Percentiles rank a stretch among this genome's conserved stretches.
Evolutionary conservation across 2,797 vertebrate genomes (phyloP).

Genomic region (Danio choprae): DNA sequence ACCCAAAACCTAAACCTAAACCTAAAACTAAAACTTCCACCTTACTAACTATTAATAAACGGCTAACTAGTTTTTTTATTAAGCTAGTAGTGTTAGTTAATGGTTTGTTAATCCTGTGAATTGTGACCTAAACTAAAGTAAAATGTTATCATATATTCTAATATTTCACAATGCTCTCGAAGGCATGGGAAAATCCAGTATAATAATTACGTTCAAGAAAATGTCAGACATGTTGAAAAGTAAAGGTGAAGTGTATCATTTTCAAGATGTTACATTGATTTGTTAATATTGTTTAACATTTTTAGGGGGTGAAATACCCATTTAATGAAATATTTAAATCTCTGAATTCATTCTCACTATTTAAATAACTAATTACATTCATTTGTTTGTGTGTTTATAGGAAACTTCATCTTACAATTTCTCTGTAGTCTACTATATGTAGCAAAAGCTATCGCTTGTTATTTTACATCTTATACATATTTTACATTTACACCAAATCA

Average conservation of each 20-base stretch:
- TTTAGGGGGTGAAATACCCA: too few relatives aligned
- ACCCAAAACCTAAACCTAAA: too few relatives aligned
- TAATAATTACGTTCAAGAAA: neutral
- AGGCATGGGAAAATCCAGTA: neutral
- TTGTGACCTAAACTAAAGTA: too few relatives aligned
- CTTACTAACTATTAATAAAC: too few relatives aligned
- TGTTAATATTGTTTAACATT: neutral
- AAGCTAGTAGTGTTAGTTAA: too few relatives aligned
- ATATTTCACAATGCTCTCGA: neutral
- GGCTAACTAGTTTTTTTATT: too few relatives aligned
- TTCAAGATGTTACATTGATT: neutral
- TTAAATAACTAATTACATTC: neutral
- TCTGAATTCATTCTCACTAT: neutral
- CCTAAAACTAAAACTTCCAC: too few relatives aligned
- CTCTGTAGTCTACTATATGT: neutral
- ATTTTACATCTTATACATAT: neutral
- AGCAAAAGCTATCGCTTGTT: neutral
- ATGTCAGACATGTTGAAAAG: neutral
- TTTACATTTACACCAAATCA: too few relatives aligned
- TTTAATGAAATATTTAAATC: neutral
- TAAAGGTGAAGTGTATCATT: neutral
- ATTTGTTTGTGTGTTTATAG: too few relatives aligned
- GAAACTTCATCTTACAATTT: neutral
- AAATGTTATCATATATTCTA: too few relatives aligned
- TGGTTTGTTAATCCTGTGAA: too few relatives aligned